Percentiles rank a stretch among this genome's conserved stretches.
phyloP scores from a whole-genome alignment of 1,140 invertebrate species.

The Drosophila kurseongensis region DNA sequence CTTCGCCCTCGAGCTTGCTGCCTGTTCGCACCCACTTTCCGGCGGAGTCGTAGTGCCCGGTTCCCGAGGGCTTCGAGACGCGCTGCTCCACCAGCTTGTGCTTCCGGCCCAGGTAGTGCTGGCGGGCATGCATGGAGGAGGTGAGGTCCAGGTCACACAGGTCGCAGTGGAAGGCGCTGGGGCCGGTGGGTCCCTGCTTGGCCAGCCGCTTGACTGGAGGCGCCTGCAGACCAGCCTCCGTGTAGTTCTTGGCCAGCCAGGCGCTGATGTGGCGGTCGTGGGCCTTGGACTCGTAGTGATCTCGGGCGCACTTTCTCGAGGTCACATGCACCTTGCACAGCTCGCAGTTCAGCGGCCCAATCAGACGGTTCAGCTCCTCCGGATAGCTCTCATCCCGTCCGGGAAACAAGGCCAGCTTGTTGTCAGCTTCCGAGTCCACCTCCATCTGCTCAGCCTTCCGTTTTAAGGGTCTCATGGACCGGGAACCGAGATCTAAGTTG shows the following conservation, averaged over 20 bases:
- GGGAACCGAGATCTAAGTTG: not conserved
- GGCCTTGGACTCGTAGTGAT: slow-evolving; percentile 85
- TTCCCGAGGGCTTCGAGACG: slow-evolving; percentile 71
- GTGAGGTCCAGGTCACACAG: slow-evolving; percentile 85
- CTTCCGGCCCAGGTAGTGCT: slow-evolving; percentile 85
- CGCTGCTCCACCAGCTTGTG: slow-evolving; percentile 78
- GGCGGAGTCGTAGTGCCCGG: slow-evolving; percentile 76
- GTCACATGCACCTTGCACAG: slow-evolving; percentile 84
- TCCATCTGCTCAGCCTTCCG: slow-evolving; percentile 3
- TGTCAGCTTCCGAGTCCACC: not conserved
- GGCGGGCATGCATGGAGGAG: slow-evolving; percentile 84
- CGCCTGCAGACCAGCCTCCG: slow-evolving; percentile 65
- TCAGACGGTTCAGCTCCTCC: slow-evolving; percentile 83
- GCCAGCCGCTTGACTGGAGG: slow-evolving; percentile 70
- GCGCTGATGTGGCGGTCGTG: slow-evolving; percentile 85
- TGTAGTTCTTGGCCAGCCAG: slow-evolving; percentile 78
- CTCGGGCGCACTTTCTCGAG: slow-evolving; percentile 82
- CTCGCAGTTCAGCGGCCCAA: slow-evolving; percentile 84
- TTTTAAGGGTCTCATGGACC: not conserved
- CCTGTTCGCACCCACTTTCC: slow-evolving; percentile 83
- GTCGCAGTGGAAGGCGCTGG: slow-evolving; percentile 82
- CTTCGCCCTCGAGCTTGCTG: slow-evolving; percentile 29
- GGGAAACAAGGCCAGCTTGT: slow-evolving; percentile 30
- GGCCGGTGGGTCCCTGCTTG: slow-evolving; percentile 59
- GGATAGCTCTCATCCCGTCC: slow-evolving; percentile 77